Base-by-base conservation (phyloP, 2,797 vertebrate genomes). In the Acanthurus tractus region DNA sequence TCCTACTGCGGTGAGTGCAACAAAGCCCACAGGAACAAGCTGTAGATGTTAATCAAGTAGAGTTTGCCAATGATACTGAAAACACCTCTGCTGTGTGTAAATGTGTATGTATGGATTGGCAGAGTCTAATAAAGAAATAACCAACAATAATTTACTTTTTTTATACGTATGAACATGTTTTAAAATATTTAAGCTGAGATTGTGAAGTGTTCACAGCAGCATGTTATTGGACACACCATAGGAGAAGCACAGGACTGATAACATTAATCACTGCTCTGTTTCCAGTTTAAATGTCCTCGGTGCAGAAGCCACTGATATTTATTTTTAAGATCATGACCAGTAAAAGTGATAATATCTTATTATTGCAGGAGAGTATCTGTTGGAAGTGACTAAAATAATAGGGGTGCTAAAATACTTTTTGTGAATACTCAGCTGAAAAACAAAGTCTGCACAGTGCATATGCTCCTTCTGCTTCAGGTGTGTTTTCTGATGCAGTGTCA, bases 401-500 rank as follows among this genome's bases (percentile, higher is more conserved):
- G 25, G 25, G 3, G 25, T 29, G 2, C 3, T 15, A 6, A 17
- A 59, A 52, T 13, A 0, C 17, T 56, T 74, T 64, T 18, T 3
- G 38, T 18, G 2, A 61, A 29, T 9, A 22, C 17, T 58, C 2
- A 2, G 18, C 45, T 29, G 38, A 45, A 73, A 69, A 45, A 17
- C 0, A 1, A 53, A 63, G 10, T 62, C 9, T 73, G 70, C 74
- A 8, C 63, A 59, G 29, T 66, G 6, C 45, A 17, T 46, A 12
- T 42, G 25, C 54, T 49, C 11, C 22, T 13, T 42, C 36, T 62
- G 20, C 81, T 34, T n/a, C 34, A 12, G 52, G 67, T 58, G 52
- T 78, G 63, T 88, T 78, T 67, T 93, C 90, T 93, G 88, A 93
- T 92, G 82, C 78, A 66, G 73, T 86, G 53, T 86, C 38, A 18